Conservation (phyloP, 2,888 invertebrate genomes). For the Troglohyphantes excavatus region DNA sequence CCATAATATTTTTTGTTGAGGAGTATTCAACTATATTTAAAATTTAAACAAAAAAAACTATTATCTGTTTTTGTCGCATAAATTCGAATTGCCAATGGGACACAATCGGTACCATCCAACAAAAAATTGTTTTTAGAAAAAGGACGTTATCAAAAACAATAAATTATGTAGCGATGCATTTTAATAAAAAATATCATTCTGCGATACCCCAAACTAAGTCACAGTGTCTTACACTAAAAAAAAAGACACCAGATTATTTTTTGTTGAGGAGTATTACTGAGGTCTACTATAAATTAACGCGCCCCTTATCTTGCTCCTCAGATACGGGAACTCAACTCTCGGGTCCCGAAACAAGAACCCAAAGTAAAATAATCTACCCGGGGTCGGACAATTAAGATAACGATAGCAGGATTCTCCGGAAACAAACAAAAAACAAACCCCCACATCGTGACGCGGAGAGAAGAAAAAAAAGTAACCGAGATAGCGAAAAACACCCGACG, state of each 20-base stretch:
- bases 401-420: constrained; percentile 10
- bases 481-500: constrained; percentile 47
- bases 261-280: neutral
- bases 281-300: neutral
- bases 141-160: no score
- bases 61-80: no score
- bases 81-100: no score
- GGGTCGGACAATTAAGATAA: constrained; percentile 47
- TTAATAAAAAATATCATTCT: no score
- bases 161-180: no score
- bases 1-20: no score
- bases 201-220: no score
- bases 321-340: neutral
- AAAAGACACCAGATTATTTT: neutral
- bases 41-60: no score
- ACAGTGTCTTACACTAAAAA: neutral
- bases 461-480: neutral
- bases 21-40: no score
- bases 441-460: neutral
- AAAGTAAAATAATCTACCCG: constrained; percentile 5
- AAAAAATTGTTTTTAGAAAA: no score
- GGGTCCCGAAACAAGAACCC: neutral
- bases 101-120: no score
- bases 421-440: neutral
- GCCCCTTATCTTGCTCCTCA: no score